A percentile compares a stretch with the other conserved stretches of the same genome.
phyloP scores from a whole-genome alignment of 2,888 invertebrate species.

The Sesia bembeciformis region DNA sequence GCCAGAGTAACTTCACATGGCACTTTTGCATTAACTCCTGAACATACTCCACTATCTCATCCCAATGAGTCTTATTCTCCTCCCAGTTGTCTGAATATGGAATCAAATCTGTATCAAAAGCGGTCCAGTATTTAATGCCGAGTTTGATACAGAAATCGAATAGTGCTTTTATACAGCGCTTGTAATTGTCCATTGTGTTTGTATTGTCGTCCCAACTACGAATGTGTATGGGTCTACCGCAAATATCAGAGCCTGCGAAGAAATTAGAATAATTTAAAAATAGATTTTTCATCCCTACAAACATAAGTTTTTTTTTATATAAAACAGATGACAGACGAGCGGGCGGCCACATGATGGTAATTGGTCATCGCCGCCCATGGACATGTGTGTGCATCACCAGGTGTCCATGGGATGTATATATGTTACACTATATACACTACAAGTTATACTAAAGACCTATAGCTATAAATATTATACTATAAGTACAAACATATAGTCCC shows the following conservation, averaged over 20 bases:
- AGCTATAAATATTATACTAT: too few species aligned
- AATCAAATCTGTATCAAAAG: conserved; percentile 76
- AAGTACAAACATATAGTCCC: too few species aligned
- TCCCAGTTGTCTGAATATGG: conserved; percentile 70
- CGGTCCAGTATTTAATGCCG: conserved; percentile 77
- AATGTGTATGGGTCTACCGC: conserved; percentile 47
- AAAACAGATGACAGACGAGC: too few species aligned
- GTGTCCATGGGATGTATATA: too few species aligned
- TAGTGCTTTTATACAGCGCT: conserved; percentile 72
- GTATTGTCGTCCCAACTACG: conserved; percentile 75
- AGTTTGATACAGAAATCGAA: conserved; percentile 78
- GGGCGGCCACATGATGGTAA: too few species aligned
- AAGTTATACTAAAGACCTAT: too few species aligned
- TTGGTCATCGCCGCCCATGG: too few species aligned
- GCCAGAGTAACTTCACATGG: conserved; percentile 76
- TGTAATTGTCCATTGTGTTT: conserved; percentile 71
- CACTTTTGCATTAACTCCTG: conserved; percentile 69
- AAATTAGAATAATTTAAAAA: background rate
- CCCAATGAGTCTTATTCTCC: conserved; percentile 70
- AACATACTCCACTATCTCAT: conserved; percentile 73
- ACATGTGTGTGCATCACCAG: too few species aligned
- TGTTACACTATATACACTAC: too few species aligned
- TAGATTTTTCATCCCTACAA: too few species aligned
- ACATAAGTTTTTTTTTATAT: too few species aligned
- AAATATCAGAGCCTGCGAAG: conserved; percentile 44